phyloP scores from a whole-genome alignment of 2,797 vertebrate species.

The Sebastes itinus region DNA sequence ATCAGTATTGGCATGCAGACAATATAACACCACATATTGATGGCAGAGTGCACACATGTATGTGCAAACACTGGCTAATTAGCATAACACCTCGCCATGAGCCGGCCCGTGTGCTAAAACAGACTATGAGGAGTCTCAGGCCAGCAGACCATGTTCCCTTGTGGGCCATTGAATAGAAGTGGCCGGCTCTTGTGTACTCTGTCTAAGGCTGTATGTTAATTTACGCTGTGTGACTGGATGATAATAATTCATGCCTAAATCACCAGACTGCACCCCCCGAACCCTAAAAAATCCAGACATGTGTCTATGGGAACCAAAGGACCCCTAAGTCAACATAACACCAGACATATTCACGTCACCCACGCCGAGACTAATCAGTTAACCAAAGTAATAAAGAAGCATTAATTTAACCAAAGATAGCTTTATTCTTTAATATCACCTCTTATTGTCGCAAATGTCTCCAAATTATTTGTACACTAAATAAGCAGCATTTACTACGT shows the following conservation, averaged over 20 bases:
- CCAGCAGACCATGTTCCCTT: constrained; percentile 61
- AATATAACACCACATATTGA: neutral
- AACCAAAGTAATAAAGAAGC: neutral
- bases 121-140: constrained; percentile 38
- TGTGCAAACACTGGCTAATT: constrained; percentile 58
- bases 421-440: neutral
- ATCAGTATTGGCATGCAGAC: constrained; percentile 11
- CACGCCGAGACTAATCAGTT: neutral
- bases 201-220: constrained; percentile 72
- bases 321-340: constrained; percentile 36
- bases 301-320: constrained; percentile 49
- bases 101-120: constrained; percentile 28
- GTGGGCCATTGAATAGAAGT: constrained; percentile 66
- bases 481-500: neutral
- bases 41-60: constrained; percentile 2
- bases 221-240: constrained; percentile 53
- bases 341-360: constrained; percentile 24
- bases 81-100: constrained; percentile 73
- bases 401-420: neutral
- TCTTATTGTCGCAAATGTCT: neutral
- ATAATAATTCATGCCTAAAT: constrained; percentile 76
- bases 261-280: constrained; percentile 43
- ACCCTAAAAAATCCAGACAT: constrained; percentile 59
- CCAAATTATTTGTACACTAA: neutral
- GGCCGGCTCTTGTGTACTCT: constrained; percentile 59